Percentiles rank a stretch among this genome's conserved stretches.
Evolutionary conservation across 2,797 vertebrate species (phyloP).

Genomic region (Myotis myotis): DNA sequence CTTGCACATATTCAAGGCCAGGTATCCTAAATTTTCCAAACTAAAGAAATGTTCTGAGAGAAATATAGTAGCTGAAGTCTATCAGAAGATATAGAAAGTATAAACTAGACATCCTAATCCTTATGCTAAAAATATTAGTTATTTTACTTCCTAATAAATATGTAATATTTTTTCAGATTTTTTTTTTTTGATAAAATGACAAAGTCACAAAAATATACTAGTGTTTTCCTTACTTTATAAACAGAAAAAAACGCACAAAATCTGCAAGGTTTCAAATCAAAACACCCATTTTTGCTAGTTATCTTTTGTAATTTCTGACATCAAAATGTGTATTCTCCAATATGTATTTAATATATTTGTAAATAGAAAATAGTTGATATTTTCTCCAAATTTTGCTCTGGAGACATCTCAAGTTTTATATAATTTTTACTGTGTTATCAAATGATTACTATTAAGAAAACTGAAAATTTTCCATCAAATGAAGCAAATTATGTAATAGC

Average conservation of each 20-base stretch:
- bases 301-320: slow-evolving; percentile 2
- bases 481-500: background rate
- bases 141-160: slow-evolving; percentile 3
- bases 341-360: background rate
- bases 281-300: background rate
- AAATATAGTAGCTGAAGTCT: background rate
- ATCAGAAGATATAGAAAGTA: background rate
- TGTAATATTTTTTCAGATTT: background rate
- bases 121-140: background rate
- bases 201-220: slow-evolving; percentile 37
- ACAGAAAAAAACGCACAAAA: background rate
- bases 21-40: background rate
- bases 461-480: background rate
- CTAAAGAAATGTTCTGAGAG: background rate
- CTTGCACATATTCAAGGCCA: background rate
- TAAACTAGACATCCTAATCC: background rate
- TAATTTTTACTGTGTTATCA: background rate
- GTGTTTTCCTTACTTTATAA: background rate
- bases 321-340: background rate
- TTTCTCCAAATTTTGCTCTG: slow-evolving; percentile 19
- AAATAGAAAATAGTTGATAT: slow-evolving; percentile 9
- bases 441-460: background rate
- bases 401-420: slow-evolving; percentile 13
- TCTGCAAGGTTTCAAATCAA: background rate
- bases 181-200: background rate